These are phyloP conservation scores for Parambassis ranga DNA, from an alignment of 2,797 vertebrate species.

Conservation along the genomic window DNA sequence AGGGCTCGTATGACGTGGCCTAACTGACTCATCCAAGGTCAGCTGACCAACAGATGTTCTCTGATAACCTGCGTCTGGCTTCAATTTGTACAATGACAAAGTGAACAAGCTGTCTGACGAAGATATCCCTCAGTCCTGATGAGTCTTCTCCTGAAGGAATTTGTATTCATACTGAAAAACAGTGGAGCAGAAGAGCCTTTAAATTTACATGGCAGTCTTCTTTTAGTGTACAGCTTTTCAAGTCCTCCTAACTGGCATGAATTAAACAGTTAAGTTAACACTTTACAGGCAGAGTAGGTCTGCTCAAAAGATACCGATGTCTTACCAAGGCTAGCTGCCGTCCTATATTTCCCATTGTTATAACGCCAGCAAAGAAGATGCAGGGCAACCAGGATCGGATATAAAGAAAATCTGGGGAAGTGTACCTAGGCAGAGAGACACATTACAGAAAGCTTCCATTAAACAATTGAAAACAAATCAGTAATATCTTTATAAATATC, in stretches of 20 bases:
- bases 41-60: conserved; percentile 3
- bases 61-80: conserved; percentile 2
- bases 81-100: not conserved
- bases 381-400: conserved; percentile 96
- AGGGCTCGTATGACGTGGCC: not conserved
- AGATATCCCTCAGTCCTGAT: conserved; percentile 84
- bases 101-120: conserved; percentile 4
- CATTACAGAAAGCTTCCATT: not conserved
- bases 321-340: conserved; percentile 94
- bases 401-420: conserved; percentile 94
- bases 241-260: too few species aligned
- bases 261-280: too few species aligned
- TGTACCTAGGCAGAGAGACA: conserved; percentile 81
- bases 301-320: not conserved
- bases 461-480: too few species aligned
- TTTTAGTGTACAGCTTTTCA: too few species aligned
- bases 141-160: conserved; percentile 88
- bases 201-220: not conserved
- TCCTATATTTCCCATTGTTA: conserved; percentile 97
- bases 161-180: conserved; percentile 90
- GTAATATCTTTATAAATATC: too few species aligned
- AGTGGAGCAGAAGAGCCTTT: not conserved
- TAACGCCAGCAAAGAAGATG: conserved; percentile 97
- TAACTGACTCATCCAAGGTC: not conserved
- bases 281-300: not conserved